phyloP scores from a whole-genome alignment of 2,888 invertebrate genomes.

The Agrenia bidenticulata region DNA sequence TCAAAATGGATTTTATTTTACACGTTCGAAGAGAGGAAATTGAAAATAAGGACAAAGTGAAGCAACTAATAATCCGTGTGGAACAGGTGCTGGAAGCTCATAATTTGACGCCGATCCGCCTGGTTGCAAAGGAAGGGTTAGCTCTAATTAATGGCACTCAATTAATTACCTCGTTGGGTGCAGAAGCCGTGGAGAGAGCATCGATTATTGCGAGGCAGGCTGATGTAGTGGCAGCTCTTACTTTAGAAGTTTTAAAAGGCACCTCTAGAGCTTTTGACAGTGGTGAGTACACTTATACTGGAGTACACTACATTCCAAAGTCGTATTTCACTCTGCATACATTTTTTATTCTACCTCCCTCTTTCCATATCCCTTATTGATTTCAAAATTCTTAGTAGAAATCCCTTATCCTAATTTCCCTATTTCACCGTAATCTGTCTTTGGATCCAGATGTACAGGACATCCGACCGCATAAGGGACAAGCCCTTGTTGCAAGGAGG shows the following conservation, averaged over 20 bases:
- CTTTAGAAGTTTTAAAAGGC: conserved; percentile 67
- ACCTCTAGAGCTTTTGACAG: conserved; percentile 66
- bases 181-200: conserved; percentile 65
- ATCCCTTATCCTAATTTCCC: background rate
- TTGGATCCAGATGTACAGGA: conserved; percentile 62
- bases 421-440: conserved; percentile 8
- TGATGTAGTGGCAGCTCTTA: conserved; percentile 66
- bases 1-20: no score
- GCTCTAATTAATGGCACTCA: conserved; percentile 70
- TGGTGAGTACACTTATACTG: conserved; percentile 57
- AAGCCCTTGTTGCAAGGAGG: conserved; percentile 63
- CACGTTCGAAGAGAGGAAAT: no score
- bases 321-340: no score
- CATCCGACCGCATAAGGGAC: conserved; percentile 66
- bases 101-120: conserved; percentile 61
- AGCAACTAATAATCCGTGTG: conserved; percentile 54
- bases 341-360: no score
- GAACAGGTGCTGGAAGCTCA: conserved; percentile 62
- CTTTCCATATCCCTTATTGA: no score
- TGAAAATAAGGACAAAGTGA: conserved; percentile 66
- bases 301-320: no score
- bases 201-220: conserved; percentile 64
- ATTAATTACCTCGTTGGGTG: conserved; percentile 66
- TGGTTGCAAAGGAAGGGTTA: conserved; percentile 67
- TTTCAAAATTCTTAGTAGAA: no score